phyloP scores from a whole-genome alignment of 2,113 vertebrate species.

The Lanius ludovicianus region DNA sequence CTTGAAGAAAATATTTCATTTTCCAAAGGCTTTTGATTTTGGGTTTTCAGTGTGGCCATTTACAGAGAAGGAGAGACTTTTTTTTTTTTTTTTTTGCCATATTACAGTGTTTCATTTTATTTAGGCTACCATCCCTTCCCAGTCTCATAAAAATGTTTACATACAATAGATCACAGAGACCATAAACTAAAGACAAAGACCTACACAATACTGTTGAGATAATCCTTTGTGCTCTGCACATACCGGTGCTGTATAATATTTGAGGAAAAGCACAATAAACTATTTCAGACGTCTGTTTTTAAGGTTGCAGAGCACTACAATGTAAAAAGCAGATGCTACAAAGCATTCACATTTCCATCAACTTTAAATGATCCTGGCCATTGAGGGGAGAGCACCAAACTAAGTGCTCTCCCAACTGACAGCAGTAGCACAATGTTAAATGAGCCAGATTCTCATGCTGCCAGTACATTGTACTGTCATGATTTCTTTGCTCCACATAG shows the following conservation, averaged over 20 bases:
- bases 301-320: conserved; percentile 60
- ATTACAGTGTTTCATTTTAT: conserved; percentile 52
- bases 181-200: conserved; percentile 66
- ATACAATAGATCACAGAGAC: conserved; percentile 68
- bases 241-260: conserved; percentile 32
- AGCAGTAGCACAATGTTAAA: not conserved
- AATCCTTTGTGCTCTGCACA: conserved; percentile 61
- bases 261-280: conserved; percentile 68
- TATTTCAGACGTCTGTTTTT: conserved; percentile 77
- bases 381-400: conserved; percentile 28
- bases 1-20: conserved; percentile 2
- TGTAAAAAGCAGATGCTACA: conserved; percentile 65
- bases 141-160: conserved; percentile 66
- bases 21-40: conserved; percentile 37
- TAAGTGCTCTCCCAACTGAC: not conserved
- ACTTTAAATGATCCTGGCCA: conserved; percentile 50
- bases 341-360: conserved; percentile 50
- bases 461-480: not conserved
- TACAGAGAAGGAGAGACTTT: conserved; percentile 12
- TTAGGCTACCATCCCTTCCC: conserved; percentile 64
- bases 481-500: not conserved
- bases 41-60: not conserved
- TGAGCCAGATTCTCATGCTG: not conserved
- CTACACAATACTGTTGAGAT: conserved; percentile 56
- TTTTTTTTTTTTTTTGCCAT: not conserved